These are phyloP conservation scores for Pecten maximus DNA, from an alignment of 2,888 invertebrate genomes.

Conservation along the genomic window DNA sequence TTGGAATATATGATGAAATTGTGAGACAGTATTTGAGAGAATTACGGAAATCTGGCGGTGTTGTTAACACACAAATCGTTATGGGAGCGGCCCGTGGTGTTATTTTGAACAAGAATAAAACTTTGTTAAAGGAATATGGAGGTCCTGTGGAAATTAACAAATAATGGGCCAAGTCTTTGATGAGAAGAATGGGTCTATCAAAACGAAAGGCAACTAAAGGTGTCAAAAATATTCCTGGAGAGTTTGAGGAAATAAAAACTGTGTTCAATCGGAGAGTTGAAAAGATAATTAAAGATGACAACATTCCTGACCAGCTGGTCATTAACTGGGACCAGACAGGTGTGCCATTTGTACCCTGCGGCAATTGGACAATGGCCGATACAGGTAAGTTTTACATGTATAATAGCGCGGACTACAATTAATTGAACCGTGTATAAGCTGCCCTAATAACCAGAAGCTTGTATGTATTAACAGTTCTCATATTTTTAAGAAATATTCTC, in stretches of 20 bases:
- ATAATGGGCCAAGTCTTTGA: constrained; percentile 51
- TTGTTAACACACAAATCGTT: constrained; percentile 37
- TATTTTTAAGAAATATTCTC: no score
- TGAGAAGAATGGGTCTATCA: constrained; percentile 41
- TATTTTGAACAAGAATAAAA: constrained; percentile 1
- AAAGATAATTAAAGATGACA: constrained; percentile 29
- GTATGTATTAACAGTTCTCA: no score
- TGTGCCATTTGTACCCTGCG: no score
- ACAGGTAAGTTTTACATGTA: not conserved
- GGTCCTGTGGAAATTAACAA: constrained; percentile 42
- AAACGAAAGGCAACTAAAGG: constrained; percentile 53
- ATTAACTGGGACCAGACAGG: no score
- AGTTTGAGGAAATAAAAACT: constrained; percentile 46
- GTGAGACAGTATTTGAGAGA: no score
- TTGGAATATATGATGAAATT: no score
- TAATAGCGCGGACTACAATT: no score
- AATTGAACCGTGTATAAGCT: no score
- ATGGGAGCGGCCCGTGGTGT: constrained; percentile 32
- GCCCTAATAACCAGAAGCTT: no score
- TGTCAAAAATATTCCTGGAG: constrained; percentile 46
- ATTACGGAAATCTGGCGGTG: no score
- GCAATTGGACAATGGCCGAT: constrained; percentile 23
- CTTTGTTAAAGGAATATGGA: constrained; percentile 40
- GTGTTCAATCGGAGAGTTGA: constrained; percentile 31
- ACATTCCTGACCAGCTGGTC: constrained; percentile 36